Evolutionary conservation across 2,888 invertebrate genomes (phyloP).

Genomic region (Xestoiulus laeticollis): DNA sequence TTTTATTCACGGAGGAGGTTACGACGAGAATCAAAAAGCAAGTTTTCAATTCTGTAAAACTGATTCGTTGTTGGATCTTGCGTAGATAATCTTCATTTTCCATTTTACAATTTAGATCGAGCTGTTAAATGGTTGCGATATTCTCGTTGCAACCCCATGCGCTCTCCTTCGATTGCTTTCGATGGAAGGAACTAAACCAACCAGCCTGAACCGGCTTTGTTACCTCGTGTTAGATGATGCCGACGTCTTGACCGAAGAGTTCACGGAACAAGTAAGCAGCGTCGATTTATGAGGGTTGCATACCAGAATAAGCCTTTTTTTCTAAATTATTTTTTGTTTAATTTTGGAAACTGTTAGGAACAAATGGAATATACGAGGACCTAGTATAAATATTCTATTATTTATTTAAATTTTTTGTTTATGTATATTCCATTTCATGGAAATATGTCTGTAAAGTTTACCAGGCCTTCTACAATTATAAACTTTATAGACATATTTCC

Average conservation of each 20-base stretch:
- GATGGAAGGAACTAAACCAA: slow-evolving; percentile 67
- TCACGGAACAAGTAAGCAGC: slow-evolving; percentile 61
- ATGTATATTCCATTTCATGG: too few relatives aligned
- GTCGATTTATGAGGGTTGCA: background rate
- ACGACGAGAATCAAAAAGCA: slow-evolving; percentile 39
- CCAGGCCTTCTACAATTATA: too few relatives aligned
- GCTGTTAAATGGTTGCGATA: slow-evolving; percentile 74
- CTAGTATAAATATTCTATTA: too few relatives aligned
- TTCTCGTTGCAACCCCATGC: slow-evolving; percentile 76
- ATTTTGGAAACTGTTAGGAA: too few relatives aligned
- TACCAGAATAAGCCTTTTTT: too few relatives aligned
- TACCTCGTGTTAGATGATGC: slow-evolving; percentile 78
- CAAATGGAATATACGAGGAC: too few relatives aligned
- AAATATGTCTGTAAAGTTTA: too few relatives aligned
- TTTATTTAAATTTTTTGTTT: too few relatives aligned
- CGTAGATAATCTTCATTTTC: background rate
- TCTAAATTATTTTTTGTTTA: too few relatives aligned
- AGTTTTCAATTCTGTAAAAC: background rate
- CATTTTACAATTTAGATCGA: slow-evolving; percentile 62
- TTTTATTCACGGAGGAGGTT: slow-evolving; percentile 45
- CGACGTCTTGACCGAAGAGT: slow-evolving; percentile 71
- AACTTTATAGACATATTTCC: too few relatives aligned
- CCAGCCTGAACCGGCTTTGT: slow-evolving; percentile 69
- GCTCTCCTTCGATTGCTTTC: slow-evolving; percentile 68
- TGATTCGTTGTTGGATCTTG: background rate